Percentiles rank a stretch among this genome's conserved stretches.
Evolutionary conservation across 2,113 vertebrate species (phyloP).

Genomic region (Sphyrna mokarran): DNA sequence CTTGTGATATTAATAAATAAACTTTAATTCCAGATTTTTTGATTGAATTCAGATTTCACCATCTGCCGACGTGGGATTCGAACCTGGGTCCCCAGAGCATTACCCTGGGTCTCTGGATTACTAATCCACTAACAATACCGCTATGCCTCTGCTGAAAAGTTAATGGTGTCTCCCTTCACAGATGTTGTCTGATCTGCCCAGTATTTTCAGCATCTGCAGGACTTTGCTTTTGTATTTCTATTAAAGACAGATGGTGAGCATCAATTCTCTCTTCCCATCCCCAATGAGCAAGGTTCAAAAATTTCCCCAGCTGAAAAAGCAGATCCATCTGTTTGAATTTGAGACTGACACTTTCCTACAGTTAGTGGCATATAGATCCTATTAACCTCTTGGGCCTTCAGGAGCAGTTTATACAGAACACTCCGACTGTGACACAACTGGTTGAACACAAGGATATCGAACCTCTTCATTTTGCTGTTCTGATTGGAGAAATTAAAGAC

Average conservation of each 20-base stretch:
- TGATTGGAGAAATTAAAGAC: not conserved
- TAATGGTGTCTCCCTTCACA: not conserved
- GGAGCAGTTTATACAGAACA: not conserved
- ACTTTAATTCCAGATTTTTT: too few relatives aligned
- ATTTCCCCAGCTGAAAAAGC: conserved; percentile 52
- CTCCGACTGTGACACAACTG: not conserved
- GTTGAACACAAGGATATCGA: not conserved
- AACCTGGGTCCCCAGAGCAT: too few relatives aligned
- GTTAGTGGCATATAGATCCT: conserved; percentile 46
- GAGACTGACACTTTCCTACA: conserved; percentile 52
- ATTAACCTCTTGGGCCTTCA: conserved; percentile 45
- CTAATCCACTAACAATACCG: too few relatives aligned
- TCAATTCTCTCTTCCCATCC: conserved; percentile 30
- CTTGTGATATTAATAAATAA: too few relatives aligned
- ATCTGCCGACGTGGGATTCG: too few relatives aligned
- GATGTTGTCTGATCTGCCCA: not conserved
- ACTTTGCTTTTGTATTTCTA: not conserved
- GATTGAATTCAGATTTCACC: too few relatives aligned
- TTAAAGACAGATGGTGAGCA: not conserved
- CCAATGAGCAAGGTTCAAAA: conserved; percentile 42
- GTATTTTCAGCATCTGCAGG: not conserved
- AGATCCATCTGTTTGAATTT: conserved; percentile 48
- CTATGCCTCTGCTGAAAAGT: not conserved
- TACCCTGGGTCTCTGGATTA: too few relatives aligned
- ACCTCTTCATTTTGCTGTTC: not conserved